Percentiles rank a stretch among this genome's conserved stretches.
These are phyloP conservation scores for Eulemur rufifrons DNA, from an alignment of 2,113 vertebrate species.

Conservation along the genomic window DNA sequence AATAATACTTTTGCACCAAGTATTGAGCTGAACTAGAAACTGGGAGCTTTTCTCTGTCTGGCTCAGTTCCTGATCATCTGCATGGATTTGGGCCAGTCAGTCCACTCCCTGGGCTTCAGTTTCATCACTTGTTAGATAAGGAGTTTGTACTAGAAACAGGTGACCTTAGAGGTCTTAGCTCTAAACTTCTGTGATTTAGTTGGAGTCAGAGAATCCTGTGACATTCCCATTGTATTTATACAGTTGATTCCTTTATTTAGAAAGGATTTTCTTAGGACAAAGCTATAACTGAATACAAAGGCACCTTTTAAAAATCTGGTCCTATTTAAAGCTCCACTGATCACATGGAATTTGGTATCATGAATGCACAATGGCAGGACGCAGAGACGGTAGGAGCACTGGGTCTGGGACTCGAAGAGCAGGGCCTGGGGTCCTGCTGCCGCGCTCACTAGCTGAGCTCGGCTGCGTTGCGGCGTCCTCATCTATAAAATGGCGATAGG, in stretches of 20 bases:
- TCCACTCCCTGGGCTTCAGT: neutral
- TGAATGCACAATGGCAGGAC: neutral
- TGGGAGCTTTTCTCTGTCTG: neutral
- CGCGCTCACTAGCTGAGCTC: too few species aligned
- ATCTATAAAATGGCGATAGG: neutral
- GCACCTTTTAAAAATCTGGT: neutral
- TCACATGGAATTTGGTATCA: slow-evolving; percentile 44
- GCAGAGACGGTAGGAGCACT: neutral
- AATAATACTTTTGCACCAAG: neutral
- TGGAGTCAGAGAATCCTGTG: neutral
- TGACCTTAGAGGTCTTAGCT: neutral
- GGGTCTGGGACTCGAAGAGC: neutral
- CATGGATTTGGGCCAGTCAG: too few species aligned
- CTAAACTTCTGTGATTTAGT: neutral
- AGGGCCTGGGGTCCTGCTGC: neutral
- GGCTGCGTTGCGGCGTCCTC: neutral
- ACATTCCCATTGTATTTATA: neutral
- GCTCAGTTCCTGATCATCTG: neutral
- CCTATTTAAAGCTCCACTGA: neutral
- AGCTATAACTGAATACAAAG: slow-evolving; percentile 47
- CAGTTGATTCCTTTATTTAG: slow-evolving; percentile 42
- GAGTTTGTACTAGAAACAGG: neutral
- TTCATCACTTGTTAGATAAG: neutral
- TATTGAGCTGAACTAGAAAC: neutral
- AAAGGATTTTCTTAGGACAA: slow-evolving; percentile 40